phyloP scores from a whole-genome alignment of 2,888 invertebrate species.

The Zygothrica quintamaculata region DNA sequence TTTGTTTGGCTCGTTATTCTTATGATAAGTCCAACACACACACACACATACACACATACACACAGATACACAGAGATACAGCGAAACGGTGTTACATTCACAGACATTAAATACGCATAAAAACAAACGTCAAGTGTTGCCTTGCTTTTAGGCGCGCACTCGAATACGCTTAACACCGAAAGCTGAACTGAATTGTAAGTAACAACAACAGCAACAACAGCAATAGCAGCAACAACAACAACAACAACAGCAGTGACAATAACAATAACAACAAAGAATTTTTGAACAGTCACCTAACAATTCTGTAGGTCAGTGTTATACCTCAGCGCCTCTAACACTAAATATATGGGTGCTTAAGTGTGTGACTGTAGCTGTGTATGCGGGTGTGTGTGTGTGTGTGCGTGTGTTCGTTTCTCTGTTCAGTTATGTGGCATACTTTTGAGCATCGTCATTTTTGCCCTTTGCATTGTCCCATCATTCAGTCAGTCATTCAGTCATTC shows the following conservation, averaged over 20 bases:
- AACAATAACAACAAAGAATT: conserved; percentile 31
- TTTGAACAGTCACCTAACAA: conserved; percentile 50
- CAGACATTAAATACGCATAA: conserved; percentile 63
- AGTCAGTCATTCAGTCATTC: too few relatives aligned
- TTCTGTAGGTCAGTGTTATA: conserved; percentile 76
- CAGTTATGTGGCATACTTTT: conserved; percentile 69
- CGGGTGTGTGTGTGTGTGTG: conserved; percentile 28
- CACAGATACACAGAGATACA: conserved; percentile 10
- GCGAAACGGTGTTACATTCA: background rate
- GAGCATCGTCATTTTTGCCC: conserved; percentile 39
- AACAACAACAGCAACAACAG: conserved; percentile 18
- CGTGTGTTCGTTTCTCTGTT: conserved; percentile 18
- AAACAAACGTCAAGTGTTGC: conserved; percentile 40
- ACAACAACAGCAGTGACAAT: too few relatives aligned
- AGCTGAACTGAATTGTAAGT: conserved; percentile 40
- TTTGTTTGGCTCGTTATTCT: conserved; percentile 45
- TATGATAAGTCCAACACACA: conserved; percentile 40
- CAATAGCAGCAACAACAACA: too few relatives aligned
- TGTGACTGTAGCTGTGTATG: conserved; percentile 13
- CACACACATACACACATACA: background rate
- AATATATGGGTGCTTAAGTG: conserved; percentile 3
- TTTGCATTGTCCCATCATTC: conserved; percentile 37
- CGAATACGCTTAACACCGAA: conserved; percentile 3
- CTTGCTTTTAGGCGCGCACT: conserved; percentile 43
- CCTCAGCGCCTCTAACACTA: conserved; percentile 11